Evolutionary conservation across 2,797 vertebrate genomes (phyloP).

Genomic region (Lindbergichthys nudifrons): DNA sequence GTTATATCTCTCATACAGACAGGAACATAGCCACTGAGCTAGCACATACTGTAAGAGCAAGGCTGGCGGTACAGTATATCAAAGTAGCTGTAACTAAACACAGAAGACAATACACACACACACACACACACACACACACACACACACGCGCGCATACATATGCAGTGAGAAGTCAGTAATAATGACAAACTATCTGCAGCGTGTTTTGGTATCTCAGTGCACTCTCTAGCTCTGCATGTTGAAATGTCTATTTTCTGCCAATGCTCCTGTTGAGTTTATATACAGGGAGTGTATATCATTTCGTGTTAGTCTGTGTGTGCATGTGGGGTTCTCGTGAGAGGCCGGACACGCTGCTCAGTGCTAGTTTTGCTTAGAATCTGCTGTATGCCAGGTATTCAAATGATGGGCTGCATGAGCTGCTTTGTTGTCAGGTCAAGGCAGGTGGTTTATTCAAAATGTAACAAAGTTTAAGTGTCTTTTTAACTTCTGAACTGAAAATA

Average conservation of each 20-base stretch:
- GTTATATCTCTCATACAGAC: conserved; percentile 64
- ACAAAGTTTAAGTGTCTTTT: background rate
- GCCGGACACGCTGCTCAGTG: background rate
- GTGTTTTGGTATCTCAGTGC: background rate
- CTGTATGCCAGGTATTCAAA: conserved; percentile 8
- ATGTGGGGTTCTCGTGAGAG: background rate
- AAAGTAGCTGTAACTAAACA: conserved; percentile 46
- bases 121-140: too few species aligned
- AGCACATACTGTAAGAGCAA: conserved; percentile 60
- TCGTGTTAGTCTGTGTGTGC: conserved; percentile 1
- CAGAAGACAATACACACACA: conserved; percentile 13
- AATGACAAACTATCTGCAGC: conserved; percentile 46
- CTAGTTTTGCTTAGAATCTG: conserved; percentile 13
- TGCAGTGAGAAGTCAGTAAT: conserved; percentile 3
- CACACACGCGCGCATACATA: too few species aligned
- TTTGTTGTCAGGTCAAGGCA: background rate
- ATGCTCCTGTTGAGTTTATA: background rate
- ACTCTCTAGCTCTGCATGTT: conserved; percentile 8
- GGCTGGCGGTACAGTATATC: conserved; percentile 53
- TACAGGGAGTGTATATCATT: background rate
- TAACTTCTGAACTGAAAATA: conserved; percentile 20
- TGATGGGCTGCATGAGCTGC: background rate
- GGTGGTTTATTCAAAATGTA: background rate
- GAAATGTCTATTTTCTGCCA: conserved; percentile 48
- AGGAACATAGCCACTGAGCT: conserved; percentile 49